These are phyloP conservation scores for Hyphantria cunea DNA, from an alignment of 1,140 invertebrate genomes.

Conservation along the genomic window DNA sequence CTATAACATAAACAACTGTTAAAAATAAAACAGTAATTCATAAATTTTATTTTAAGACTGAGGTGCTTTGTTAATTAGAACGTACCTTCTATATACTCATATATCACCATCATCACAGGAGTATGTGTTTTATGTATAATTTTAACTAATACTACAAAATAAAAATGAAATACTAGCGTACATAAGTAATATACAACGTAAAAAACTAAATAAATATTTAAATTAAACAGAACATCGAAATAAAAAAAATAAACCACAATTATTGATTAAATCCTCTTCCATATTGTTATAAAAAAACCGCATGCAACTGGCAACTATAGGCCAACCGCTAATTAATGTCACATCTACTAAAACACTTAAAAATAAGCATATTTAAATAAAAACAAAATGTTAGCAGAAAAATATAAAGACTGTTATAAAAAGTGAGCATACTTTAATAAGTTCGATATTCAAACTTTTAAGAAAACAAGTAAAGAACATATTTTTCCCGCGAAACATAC, in stretches of 20 bases:
- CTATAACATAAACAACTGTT: no score
- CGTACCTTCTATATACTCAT: no score
- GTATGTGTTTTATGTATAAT: no score
- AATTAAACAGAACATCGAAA: neutral
- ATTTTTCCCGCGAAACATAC: no score
- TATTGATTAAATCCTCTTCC: neutral
- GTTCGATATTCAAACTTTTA: neutral
- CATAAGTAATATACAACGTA: neutral
- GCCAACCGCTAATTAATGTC: neutral
- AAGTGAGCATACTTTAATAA: neutral
- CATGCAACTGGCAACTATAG: neutral
- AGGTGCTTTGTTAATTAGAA: no score
- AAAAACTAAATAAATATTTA: slow-evolving; percentile 2
- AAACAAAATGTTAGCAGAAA: neutral
- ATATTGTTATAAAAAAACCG: slow-evolving; percentile 1
- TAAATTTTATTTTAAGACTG: no score
- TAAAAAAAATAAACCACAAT: slow-evolving; percentile 1
- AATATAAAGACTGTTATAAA: neutral
- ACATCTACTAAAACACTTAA: neutral
- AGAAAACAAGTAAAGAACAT: no score
- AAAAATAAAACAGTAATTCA: no score
- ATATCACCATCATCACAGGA: no score
- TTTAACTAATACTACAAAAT: neutral
- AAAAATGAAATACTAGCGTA: neutral
- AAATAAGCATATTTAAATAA: neutral